Evolutionary conservation across 2,888 invertebrate genomes (phyloP), one percentile per base, ranked within the genome.

Genomic region (Eristalis intricaria): DNA sequence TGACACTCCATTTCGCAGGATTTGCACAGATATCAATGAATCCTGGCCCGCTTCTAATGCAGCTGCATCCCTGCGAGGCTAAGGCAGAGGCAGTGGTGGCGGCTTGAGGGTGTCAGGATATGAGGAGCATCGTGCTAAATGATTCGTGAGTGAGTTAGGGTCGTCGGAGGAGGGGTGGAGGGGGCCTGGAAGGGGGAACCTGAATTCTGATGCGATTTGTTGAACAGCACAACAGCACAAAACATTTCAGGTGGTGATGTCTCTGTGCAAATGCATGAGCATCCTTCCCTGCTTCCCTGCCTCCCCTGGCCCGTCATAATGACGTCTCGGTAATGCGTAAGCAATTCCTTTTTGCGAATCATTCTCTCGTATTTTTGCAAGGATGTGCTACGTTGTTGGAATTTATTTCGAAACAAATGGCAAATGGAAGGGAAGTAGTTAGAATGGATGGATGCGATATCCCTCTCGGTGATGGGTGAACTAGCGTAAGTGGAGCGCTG

Each of bases 1-100:
- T 73, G 84, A 85, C 84, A 85, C 84, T 81, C 81, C 71, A 85
- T 81, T 85, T 81, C 71, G 76, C 76, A 81, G 84, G 76, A 81
- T 69, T 85, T 81, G 73, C 76, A 81, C 76, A 81, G 84, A 64
- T 85, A 81, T 85, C 84, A 81, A 76, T 77, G 76, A 81, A 68
- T 81, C 63, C 26, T 3, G 1, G 23, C 50, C 26, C 38, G 43
- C 58, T 32, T 74, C 26, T 58, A 61, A 70, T 65, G 60, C 63
- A 69, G 61, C n/a, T 3, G 32, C 32, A 32, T 29, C 29, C 2
- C 32, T 61, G 61, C 35, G 71, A 29, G 32, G 15, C 23, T n/a
- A n/a, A n/a, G n/a, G 15, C 15, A 5, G 5, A 10, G 19, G 13
- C 64, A 19, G 15, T 29, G 50, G 29, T 7, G 29, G n/a, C 43